These are phyloP conservation scores for Batillaria attramentaria DNA, from an alignment of 1,140 invertebrate species.

Conservation along the genomic window DNA sequence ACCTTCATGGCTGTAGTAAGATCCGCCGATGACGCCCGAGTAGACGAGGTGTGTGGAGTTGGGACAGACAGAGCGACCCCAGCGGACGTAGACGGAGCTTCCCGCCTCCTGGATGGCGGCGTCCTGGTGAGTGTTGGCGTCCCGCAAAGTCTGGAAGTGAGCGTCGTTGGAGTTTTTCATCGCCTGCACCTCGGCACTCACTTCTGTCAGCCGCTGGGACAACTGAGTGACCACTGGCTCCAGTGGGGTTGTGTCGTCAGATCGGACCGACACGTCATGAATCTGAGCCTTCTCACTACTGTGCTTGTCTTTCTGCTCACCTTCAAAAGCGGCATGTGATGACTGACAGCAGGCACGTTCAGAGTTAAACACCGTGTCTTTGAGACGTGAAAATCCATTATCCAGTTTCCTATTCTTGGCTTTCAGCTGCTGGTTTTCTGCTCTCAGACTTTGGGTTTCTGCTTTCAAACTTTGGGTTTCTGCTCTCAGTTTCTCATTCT, in stretches of 20 bases:
- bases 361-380: too few species aligned
- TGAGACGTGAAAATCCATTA: too few species aligned
- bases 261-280: not conserved
- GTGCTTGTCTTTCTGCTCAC: not conserved
- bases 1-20: not conserved
- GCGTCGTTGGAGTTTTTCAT: too few species aligned
- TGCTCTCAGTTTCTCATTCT: too few species aligned
- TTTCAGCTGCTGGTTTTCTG: too few species aligned
- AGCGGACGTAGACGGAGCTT: constrained; percentile 9
- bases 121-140: not conserved
- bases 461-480: too few species aligned
- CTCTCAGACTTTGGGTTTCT: too few species aligned
- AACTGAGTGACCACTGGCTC: not conserved
- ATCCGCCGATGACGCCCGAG: not conserved
- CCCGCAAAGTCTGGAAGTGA: too few species aligned
- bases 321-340: not conserved
- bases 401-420: too few species aligned
- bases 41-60: constrained; percentile 7
- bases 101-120: not conserved
- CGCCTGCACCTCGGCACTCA: not conserved
- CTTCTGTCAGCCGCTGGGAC: not conserved
- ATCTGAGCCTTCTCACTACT: too few species aligned
- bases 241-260: not conserved
- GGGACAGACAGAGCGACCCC: constrained; percentile 17
- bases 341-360: too few species aligned